Percentiles rank a stretch among this genome's conserved stretches.
phyloP scores from a whole-genome alignment of 23 tunicate genomes.

The Trididemnum miniatum region DNA sequence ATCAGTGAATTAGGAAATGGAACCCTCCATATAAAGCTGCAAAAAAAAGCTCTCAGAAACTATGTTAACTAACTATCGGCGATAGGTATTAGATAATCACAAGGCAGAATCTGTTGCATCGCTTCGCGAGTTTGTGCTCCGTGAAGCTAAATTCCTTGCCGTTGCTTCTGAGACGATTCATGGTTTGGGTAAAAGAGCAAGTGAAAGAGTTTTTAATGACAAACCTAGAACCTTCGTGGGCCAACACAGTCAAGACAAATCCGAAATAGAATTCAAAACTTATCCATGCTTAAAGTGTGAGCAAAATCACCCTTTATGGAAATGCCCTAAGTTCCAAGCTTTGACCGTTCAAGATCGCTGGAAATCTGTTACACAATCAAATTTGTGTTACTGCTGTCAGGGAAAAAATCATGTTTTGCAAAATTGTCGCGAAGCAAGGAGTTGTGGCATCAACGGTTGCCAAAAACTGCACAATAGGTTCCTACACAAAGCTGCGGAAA shows the following conservation, averaged over 20 bases:
- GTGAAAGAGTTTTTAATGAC: too few species aligned
- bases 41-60: constrained; percentile 5
- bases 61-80: background rate
- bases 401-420: background rate
- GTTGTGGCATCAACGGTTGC: background rate
- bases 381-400: background rate
- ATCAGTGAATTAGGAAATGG: background rate
- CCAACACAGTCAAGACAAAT: too few species aligned
- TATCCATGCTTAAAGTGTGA: too few species aligned
- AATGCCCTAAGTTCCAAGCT: background rate
- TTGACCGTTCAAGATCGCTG: background rate
- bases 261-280: too few species aligned
- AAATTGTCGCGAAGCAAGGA: background rate
- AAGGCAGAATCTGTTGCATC: background rate
- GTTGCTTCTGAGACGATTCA: constrained; percentile 10
- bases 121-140: background rate
- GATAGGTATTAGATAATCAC: constrained; percentile 1
- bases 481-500: background rate
- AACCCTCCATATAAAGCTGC: constrained; percentile 1
- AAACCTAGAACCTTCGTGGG: too few species aligned
- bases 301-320: background rate
- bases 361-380: background rate
- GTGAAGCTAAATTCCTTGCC: constrained; percentile 1
- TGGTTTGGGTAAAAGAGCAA: background rate
- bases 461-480: background rate